Conservation (phyloP, 2,888 invertebrate species). For the Tinea trinotella region DNA sequence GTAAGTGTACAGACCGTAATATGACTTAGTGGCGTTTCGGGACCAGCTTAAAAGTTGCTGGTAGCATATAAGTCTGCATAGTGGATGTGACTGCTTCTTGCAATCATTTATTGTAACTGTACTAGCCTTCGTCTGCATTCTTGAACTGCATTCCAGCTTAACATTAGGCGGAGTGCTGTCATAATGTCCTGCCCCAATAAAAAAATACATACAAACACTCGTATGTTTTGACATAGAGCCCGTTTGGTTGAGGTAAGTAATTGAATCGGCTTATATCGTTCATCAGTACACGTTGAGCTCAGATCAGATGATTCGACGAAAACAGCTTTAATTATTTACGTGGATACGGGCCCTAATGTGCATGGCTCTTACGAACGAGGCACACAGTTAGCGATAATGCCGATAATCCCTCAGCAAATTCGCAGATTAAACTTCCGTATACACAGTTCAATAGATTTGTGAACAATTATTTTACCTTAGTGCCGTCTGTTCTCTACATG, state of each 20-base stretch:
- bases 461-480: not conserved
- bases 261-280: not conserved
- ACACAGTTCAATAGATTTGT: slow-evolving; percentile 8
- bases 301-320: not conserved
- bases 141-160: too few species aligned
- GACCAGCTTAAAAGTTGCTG: too few species aligned
- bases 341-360: slow-evolving; percentile 3
- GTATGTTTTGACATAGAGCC: too few species aligned
- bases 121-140: too few species aligned
- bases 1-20: too few species aligned
- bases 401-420: slow-evolving; percentile 6
- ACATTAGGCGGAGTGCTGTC: too few species aligned
- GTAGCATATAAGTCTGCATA: too few species aligned
- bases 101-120: too few species aligned
- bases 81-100: too few species aligned
- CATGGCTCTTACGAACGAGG: not conserved
- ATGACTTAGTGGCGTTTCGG: too few species aligned
- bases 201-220: too few species aligned
- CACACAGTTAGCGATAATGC: not conserved
- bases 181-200: too few species aligned
- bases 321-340: not conserved
- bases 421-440: not conserved
- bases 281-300: not conserved
- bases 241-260: not conserved
- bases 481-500: slow-evolving; percentile 3